Evolutionary conservation across 2,888 invertebrate species (phyloP), one percentile per base, ranked within the genome.

Genomic region (Nephrotoma guestfalica): DNA sequence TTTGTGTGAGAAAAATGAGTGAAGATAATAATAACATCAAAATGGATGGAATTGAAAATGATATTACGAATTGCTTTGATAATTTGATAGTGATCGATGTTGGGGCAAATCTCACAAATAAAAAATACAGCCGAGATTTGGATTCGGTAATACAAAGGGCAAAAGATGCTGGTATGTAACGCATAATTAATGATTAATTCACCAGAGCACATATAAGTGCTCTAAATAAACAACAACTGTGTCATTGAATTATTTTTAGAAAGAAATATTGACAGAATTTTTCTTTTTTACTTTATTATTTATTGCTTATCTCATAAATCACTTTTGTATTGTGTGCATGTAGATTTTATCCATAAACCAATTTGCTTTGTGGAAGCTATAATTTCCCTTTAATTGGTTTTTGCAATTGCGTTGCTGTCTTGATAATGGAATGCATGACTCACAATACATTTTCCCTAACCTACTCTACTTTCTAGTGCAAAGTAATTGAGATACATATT

Each of bases 61-160:
- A 90, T 88, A 94, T 96, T 94, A 95, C 95, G 91, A 94, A 95
- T 90, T 97, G 96, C 91, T 97, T 96, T 91, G 97, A 97, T 92
- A 97, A 97, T 92, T 96, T 98, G 91, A 96, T 97, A 91, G 94
- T 98, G 87, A 95, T 97, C 88, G 98, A 98, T 92, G 95, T 97
- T 88, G 97, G 97, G 89, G 97, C 97, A 87, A 98, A 98, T 94
- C 93, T 98, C 90, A 97, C 97, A 41, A 97, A 97, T 92, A 97
- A 97, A 92, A 98, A 98, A 92, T 98, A 96, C 92, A 94, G 95
- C 91, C 94, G 97, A 91, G 98, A 98, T 93, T 93, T 98, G 90
- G 97, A 98, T 92, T 95, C 96, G 87, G 97, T 98, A 7, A 93
- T 98, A 88, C 96, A 97, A 92, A 94, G 98, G 92, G 97, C 97